Percentiles rank a stretch among this genome's conserved stretches.
These are phyloP conservation scores for Falco berigora DNA, from an alignment of 2,797 vertebrate genomes.

Conservation along the genomic window DNA sequence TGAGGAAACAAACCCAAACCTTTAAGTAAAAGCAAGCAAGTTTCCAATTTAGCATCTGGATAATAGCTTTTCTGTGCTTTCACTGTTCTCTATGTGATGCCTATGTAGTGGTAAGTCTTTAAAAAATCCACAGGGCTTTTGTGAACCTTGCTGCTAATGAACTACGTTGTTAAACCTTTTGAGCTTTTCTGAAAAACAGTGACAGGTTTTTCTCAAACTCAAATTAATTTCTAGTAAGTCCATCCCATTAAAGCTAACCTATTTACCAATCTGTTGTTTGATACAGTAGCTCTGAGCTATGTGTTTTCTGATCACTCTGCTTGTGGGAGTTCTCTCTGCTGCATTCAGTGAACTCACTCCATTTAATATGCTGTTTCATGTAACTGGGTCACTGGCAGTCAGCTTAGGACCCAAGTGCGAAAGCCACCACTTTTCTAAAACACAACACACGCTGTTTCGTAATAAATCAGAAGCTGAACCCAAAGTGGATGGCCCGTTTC, in stretches of 20 bases:
- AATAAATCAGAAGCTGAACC: not conserved
- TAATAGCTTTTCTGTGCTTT: not conserved
- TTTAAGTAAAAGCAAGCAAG: not conserved
- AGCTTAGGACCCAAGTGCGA: constrained; percentile 9
- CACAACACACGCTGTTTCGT: not conserved
- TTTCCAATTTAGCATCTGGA: not conserved
- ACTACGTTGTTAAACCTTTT: not conserved
- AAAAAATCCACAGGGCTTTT: not conserved
- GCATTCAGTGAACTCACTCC: not conserved
- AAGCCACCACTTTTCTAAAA: not conserved
- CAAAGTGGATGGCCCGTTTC: not conserved
- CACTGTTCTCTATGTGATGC: not conserved
- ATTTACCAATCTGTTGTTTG: constrained; percentile 50
- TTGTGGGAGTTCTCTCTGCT: constrained; percentile 20
- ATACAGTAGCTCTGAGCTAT: not conserved
- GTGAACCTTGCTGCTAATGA: not conserved
- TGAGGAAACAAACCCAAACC: not conserved
- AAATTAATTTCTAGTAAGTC: constrained; percentile 14
- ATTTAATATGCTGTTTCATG: constrained; percentile 27
- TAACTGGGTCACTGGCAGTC: constrained; percentile 25
- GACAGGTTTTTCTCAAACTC: constrained; percentile 11
- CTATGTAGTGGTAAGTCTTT: not conserved
- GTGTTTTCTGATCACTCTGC: constrained; percentile 5
- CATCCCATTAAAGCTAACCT: constrained; percentile 39
- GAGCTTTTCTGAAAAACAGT: constrained; percentile 2